Base-by-base conservation (phyloP, 2,113 vertebrate genomes). In the Pholis gunnellus region DNA sequence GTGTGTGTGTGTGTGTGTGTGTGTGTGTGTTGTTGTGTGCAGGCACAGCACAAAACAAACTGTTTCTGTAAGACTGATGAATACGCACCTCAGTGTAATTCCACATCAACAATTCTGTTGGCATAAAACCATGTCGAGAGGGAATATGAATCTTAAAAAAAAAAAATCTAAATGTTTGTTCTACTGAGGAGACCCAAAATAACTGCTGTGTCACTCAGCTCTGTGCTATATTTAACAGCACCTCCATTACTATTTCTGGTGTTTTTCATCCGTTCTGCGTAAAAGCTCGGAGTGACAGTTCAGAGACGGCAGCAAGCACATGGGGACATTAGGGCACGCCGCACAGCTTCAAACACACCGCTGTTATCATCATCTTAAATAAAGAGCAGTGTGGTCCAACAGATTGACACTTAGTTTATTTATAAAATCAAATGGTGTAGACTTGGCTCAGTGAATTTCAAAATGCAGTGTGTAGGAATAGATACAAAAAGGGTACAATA, bases 401-500 rank as follows among this genome's bases (percentile, higher is more conserved):
- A 84, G 85, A 73, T 85, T 92, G 69, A 90, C 87, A 89, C 77
- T 80, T 66, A 86, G 70, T 96, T 96, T 95, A 94, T 94, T 95
- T 95, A 95, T 86, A 95, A 96, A 95, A 94, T 91, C 84, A 91
- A 94, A 94, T 75, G 84, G 90, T 82, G 86, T 88, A 89, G 92
- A 93, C 82, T 89, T 92, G 93, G 93, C 94, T 95, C 93, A 91
- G 92, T 90, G 91, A 90, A 75, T 83, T 91, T 57, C 82, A 92
- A 92, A 94, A 93, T 94, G 93, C 90, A 91, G 87, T 90, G 91
- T 93, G 83, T 93, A 94, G 93, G 91, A 94, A 94, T 88, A 94
- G 86, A 93, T 95, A 94, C 91, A 95, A 95, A 50, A 95, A 94
- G 82, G 88, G 84, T 80, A 95, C 93, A 94, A 94, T 91, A 95